Conservation (phyloP, 1,140 invertebrate genomes). For the Caenorhabditis brenneri region DNA sequence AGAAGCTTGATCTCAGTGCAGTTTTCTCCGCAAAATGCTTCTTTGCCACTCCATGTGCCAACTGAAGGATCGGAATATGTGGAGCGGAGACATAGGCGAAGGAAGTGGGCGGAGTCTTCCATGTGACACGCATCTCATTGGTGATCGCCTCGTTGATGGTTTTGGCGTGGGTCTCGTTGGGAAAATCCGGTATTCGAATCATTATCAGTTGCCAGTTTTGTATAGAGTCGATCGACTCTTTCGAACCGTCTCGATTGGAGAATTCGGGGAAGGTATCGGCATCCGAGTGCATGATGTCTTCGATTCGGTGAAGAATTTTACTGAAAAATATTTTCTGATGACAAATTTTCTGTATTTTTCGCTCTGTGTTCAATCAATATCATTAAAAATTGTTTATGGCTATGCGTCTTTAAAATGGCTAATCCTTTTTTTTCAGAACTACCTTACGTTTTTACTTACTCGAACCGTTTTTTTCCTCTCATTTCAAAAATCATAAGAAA, state of each 20-base stretch:
- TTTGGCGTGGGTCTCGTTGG: background rate
- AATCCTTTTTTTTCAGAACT: too few species aligned
- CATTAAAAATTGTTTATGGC: background rate
- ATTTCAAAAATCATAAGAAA: too few species aligned
- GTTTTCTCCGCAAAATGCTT: conserved; percentile 25
- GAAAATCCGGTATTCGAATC: background rate
- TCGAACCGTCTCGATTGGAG: conserved; percentile 19
- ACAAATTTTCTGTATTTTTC: background rate
- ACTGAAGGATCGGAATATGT: background rate
- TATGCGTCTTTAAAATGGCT: too few species aligned
- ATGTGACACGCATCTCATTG: conserved; percentile 18
- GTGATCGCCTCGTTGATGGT: background rate
- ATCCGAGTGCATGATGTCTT: conserved; percentile 3
- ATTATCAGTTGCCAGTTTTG: background rate
- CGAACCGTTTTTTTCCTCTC: too few species aligned
- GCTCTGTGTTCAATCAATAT: background rate
- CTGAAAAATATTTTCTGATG: background rate
- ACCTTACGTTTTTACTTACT: too few species aligned
- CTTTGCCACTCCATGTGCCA: conserved; percentile 4
- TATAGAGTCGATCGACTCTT: background rate
- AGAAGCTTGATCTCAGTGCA: background rate
- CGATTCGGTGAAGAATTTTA: background rate
- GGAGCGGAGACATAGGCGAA: conserved; percentile 10
- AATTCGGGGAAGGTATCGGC: conserved; percentile 7
- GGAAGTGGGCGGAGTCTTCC: conserved; percentile 30